Percentiles rank a stretch among this genome's conserved stretches.
These are phyloP conservation scores for Barypeithes pellucidus DNA, from an alignment of 2,888 invertebrate species.

Conservation along the genomic window DNA sequence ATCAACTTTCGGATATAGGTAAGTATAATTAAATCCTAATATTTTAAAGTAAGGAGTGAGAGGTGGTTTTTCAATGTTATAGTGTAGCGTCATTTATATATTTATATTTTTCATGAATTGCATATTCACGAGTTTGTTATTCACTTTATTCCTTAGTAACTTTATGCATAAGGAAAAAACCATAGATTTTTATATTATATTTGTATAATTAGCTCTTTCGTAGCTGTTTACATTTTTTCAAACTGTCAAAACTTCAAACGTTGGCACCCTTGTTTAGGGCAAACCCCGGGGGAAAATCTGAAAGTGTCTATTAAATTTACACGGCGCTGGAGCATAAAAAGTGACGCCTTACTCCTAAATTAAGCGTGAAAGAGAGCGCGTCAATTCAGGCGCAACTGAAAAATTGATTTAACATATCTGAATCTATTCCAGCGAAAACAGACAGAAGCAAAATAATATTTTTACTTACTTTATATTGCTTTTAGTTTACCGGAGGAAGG, in stretches of 20 bases:
- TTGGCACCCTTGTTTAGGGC: conserved; percentile 22
- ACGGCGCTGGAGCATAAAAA: conserved; percentile 62
- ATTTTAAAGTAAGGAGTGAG: too few relatives aligned
- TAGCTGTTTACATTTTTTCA: conserved; percentile 27
- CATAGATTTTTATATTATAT: too few relatives aligned
- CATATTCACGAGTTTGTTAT: too few relatives aligned
- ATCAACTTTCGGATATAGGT: too few relatives aligned
- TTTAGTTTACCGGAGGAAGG: conserved; percentile 33
- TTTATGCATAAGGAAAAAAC: too few relatives aligned
- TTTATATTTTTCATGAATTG: too few relatives aligned
- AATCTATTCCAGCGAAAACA: conserved; percentile 37
- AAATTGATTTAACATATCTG: conserved; percentile 44
- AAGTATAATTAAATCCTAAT: too few relatives aligned
- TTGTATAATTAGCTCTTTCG: background rate
- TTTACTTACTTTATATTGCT: conserved; percentile 41
- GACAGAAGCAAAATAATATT: conserved; percentile 43
- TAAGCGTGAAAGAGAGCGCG: conserved; percentile 58
- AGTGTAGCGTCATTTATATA: too few relatives aligned
- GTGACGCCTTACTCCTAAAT: conserved; percentile 64
- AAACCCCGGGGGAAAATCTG: conserved; percentile 23
- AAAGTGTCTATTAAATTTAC: conserved; percentile 42
- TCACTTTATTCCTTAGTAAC: too few relatives aligned
- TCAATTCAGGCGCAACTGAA: conserved; percentile 43
- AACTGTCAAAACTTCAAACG: conserved; percentile 33
- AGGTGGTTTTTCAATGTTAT: too few relatives aligned